Conservation (phyloP, 2,113 vertebrate genomes). For the Channa maculata region DNA sequence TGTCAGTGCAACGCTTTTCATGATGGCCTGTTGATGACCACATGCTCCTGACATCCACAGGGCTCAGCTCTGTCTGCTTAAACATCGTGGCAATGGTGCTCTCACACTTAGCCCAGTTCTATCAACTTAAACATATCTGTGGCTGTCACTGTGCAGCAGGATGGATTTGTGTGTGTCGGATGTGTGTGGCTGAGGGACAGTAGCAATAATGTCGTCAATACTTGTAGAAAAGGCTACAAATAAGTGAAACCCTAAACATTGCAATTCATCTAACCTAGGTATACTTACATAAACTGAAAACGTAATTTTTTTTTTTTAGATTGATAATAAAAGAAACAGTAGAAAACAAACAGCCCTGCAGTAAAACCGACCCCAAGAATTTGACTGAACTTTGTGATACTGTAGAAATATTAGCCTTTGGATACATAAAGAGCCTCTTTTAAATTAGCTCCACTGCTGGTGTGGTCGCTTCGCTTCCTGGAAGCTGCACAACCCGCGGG, state of each 20-base stretch:
- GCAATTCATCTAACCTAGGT: neutral
- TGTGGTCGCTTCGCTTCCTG: conserved; percentile 11
- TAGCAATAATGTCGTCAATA: neutral
- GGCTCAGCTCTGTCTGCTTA: no score
- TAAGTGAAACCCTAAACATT: neutral
- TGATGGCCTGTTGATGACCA: no score
- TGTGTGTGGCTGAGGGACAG: no score
- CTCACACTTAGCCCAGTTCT: no score
- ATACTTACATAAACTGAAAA: neutral
- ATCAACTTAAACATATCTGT: no score
- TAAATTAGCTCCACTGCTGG: conserved; percentile 45
- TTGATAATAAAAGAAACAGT: conserved; percentile 10
- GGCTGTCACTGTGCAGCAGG: no score
- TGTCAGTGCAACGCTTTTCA: no score
- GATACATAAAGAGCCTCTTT: conserved; percentile 28
- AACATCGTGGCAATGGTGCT: no score
- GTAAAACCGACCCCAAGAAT: conserved; percentile 13
- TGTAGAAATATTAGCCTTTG: conserved; percentile 17
- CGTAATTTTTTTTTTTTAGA: neutral
- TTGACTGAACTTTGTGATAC: conserved; percentile 18
- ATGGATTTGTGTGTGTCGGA: no score
- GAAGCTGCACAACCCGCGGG: conserved; percentile 13
- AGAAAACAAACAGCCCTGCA: conserved; percentile 1
- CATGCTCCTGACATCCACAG: no score
- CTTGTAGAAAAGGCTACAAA: neutral